Base-by-base conservation (phyloP, 2,888 invertebrate genomes). In the Tanytarsus gracilentus region DNA sequence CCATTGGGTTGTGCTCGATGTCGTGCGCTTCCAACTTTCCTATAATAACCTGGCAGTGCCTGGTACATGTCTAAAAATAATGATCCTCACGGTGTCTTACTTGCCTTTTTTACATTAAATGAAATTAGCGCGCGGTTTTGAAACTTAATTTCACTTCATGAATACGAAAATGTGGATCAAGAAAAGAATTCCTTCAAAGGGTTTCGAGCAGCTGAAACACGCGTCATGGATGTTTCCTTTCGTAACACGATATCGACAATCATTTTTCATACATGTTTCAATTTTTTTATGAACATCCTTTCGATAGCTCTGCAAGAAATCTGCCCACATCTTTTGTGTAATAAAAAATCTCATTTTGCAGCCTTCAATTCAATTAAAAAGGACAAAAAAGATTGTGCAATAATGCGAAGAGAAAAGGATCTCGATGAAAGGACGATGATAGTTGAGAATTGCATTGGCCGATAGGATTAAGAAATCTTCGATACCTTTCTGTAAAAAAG, bases 1-100 rank as follows among this genome's bases (percentile, higher is more conserved):
- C 55, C 55, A 55, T 39, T 55, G 55, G 55, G 11, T 44, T 44
- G 39, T 55, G 55, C n/a, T n/a, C n/a, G 23, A 55, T 55, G 55
- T 55, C 55, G 55, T 55, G 52, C 30, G 52, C 52, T 52, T 18
- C n/a, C n/a, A n/a, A n/a, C n/a, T 16, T 51, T 51, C 33, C 27
- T 9, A n/a, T 21, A 30, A 52, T 18, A 33, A 16, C 6, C 23
- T 52, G 30, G 23, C 9, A 9, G 33, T 21, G 39, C 39, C 26
- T 40, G 55, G 55, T 26, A 55, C 55, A 33, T 18, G n/a, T 16
- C 33, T 18, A 33, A 21, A 33, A 52, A 52, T 52, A 52, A 52
- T 52, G 36, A 9, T 27, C 9, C 49, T 23, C 39, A n/a, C 6
- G 39, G 55, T 55, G 55, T 18, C 16, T 55, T 55, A 55, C 55